phyloP scores from a whole-genome alignment of 2,113 vertebrate genomes.

The Chaetodon trifascialis region DNA sequence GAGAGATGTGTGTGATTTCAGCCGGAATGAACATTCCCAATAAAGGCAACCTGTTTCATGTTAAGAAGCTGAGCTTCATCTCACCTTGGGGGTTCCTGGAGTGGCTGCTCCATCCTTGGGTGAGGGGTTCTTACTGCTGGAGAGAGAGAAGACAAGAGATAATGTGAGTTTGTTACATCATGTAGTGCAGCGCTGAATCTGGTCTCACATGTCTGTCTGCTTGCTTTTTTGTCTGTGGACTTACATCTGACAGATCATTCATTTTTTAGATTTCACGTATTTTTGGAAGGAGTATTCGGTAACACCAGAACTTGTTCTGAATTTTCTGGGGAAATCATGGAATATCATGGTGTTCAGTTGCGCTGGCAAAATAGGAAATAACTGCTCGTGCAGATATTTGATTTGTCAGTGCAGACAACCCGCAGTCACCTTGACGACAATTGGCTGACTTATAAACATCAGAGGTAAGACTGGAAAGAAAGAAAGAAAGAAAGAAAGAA shows the following conservation, averaged over 20 bases:
- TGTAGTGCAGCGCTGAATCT: not conserved
- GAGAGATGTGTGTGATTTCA: not conserved
- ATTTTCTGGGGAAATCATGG: not conserved
- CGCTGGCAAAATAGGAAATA: conserved; percentile 79
- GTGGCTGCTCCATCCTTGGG: conserved; percentile 92
- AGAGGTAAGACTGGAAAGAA: conserved; percentile 24
- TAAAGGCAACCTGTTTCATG: not conserved
- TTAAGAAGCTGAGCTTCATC: conserved; percentile 40
- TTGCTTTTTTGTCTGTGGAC: not conserved
- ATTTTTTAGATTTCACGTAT: not conserved
- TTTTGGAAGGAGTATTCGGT: not conserved
- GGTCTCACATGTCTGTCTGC: not conserved
- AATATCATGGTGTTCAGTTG: not conserved
- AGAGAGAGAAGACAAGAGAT: conserved; percentile 27
- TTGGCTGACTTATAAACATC: conserved; percentile 75
- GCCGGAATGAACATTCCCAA: not conserved
- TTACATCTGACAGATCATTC: not conserved
- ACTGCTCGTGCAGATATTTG: conserved; percentile 92
- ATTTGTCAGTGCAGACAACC: conserved; percentile 92
- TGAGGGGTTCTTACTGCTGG: conserved; percentile 91
- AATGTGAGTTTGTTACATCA: conserved; percentile 1
- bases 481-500: not conserved
- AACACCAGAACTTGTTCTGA: not conserved
- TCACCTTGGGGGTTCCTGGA: conserved; percentile 98
- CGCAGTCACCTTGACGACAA: conserved; percentile 83